Base-by-base conservation (phyloP, 2,113 vertebrate species). In the Seriola quinqueradiata region DNA sequence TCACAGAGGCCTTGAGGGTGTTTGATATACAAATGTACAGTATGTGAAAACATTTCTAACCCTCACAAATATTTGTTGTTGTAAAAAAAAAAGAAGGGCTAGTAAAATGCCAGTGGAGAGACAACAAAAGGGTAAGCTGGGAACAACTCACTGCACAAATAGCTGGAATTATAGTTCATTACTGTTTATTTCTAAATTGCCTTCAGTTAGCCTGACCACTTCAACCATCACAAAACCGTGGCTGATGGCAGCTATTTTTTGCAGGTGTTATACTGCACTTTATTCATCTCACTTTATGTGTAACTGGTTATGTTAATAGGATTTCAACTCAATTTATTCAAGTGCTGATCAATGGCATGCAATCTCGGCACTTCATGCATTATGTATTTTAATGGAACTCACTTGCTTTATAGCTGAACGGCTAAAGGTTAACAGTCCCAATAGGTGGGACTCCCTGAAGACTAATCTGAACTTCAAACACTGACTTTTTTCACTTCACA, bases 291-390 rank as follows among this genome's bases (percentile, higher is more conserved):
- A 90, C 91, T 94, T 93, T 95, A 96, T 96, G 92, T 94, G 92
- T 94, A 95, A 92, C 93, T 95, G 93, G 87, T 96, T 96, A 96
- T 94, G 92, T 93, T 97, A 97, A 97, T 96, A 93, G 94, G 94
- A 96, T 94, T 96, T 95, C 93, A 97, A 96, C 96, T 97, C 96
- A 96, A 97, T 98, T 97, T 97, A 96, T 97, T 97, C 95, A 96
- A 98, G 96, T 96, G 95, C 95, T 97, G 96, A 98, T 98, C 96
- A 98, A 97, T 98, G 95, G 93, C 94, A 93, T 95, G 95, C 96
- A 97, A 97, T 97, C 94, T 96, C 92, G 94, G 93, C 88, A 90
- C 94, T 95, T 97, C 96, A 97, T 97, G 94, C 95, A 98, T 97
- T 97, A 98, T 97, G 95, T 92, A 98, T 97, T 96, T 96, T 92